A percentile compares a stretch with the other conserved stretches of the same genome.
These are phyloP conservation scores for Anticlea derivata DNA, from an alignment of 2,888 invertebrate species.

Conservation along the genomic window DNA sequence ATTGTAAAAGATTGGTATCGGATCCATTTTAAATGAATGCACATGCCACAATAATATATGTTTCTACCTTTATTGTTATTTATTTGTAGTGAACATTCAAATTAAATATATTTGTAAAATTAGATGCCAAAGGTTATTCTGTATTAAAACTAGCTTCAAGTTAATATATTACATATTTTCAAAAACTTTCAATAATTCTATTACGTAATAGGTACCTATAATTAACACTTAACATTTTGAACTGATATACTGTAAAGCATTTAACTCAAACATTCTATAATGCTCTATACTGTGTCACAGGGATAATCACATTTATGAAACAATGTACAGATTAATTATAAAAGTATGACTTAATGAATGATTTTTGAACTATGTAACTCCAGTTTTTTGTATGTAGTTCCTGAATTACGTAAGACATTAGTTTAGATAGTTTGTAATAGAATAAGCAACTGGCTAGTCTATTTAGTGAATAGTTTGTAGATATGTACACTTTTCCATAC, in stretches of 20 bases:
- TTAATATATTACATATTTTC: no score
- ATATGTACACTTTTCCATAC: slow-evolving; percentile 24
- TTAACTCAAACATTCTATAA: slow-evolving; percentile 1
- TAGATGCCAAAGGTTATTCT: slow-evolving; percentile 30
- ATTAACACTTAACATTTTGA: slow-evolving; percentile 5
- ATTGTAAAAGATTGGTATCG: no score
- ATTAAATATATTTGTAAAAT: slow-evolving; percentile 3
- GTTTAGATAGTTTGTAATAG: slow-evolving; percentile 25
- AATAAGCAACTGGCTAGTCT: slow-evolving; percentile 34
- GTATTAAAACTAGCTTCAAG: slow-evolving; percentile 2
- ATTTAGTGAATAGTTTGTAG: slow-evolving; percentile 25
- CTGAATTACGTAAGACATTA: slow-evolving; percentile 14
- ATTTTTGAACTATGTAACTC: slow-evolving; percentile 1
- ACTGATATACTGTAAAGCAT: slow-evolving; percentile 4
- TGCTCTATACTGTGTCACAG: slow-evolving; percentile 7
- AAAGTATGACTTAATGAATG: background rate
- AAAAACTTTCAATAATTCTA: no score
- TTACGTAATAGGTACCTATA: no score
- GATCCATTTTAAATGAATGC: no score
- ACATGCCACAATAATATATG: no score
- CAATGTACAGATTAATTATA: background rate
- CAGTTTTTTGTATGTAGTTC: slow-evolving; percentile 17
- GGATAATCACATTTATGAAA: slow-evolving; percentile 22
- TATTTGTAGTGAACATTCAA: slow-evolving; percentile 13
- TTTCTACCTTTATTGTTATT: slow-evolving; percentile 20